Evolutionary conservation across 2,797 vertebrate species (phyloP).

Genomic region (Hydrophis major): DNA sequence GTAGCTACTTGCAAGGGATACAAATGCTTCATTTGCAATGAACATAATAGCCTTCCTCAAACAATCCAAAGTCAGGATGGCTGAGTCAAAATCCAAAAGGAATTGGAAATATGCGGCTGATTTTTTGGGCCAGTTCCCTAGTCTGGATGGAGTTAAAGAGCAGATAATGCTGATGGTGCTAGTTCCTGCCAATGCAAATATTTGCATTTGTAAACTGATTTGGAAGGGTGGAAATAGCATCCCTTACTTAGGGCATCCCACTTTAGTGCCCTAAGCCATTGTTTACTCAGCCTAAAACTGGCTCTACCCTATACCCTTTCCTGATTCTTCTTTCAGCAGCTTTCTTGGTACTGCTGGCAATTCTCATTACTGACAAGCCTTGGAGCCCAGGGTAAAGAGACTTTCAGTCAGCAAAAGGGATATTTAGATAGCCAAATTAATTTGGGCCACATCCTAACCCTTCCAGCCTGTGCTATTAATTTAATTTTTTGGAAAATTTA

Average conservation of each 20-base stretch:
- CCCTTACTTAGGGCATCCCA: background rate
- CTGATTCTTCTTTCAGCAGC: background rate
- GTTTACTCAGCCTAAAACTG: background rate
- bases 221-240: background rate
- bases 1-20: slow-evolving; percentile 5
- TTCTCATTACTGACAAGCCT: background rate
- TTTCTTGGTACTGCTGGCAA: background rate
- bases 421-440: background rate
- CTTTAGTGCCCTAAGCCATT: background rate
- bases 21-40: background rate
- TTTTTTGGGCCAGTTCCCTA: background rate
- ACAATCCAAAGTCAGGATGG: background rate
- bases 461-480: background rate
- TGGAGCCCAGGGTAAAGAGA: background rate
- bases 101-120: background rate
- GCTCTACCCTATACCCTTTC: background rate
- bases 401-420: background rate
- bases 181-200: background rate
- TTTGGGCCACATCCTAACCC: background rate
- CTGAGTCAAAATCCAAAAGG: background rate
- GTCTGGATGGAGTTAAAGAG: background rate
- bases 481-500: background rate
- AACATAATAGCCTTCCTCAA: background rate
- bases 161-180: background rate
- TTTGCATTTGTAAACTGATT: background rate